Evolutionary conservation across 2,113 vertebrate species (phyloP), one percentile per base, ranked within the genome.

Genomic region (Apodemus speciosus): DNA sequence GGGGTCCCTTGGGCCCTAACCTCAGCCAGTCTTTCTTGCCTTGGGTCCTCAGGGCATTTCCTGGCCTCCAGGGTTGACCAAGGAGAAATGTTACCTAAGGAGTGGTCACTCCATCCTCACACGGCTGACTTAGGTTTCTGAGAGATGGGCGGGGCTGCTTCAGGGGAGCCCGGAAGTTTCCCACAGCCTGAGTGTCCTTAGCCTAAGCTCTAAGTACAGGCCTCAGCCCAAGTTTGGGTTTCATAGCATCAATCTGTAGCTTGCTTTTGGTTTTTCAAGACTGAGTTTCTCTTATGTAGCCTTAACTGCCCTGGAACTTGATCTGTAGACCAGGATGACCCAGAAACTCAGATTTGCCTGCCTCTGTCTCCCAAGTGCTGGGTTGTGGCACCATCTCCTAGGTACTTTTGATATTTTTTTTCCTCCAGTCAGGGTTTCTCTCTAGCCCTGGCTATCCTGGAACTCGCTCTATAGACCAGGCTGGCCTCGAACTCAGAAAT

Each of bases 11-110:
- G 38, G 8, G 38, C 25, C 40, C n/a, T 60, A 23, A 1, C 43
- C 58, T 3, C 15, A 38, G 8, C 73, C 11, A 13, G 4, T 30
- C 32, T n/a, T 23, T n/a, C 51, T 32, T 77, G 16, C 46, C 46
- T 32, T 20, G 32, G 6, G 14, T 38, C 62, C 27, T 64, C 27
- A 35, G 6, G 35, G 27, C 16, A 35, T 3, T 25, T 15, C 49
- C 30, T 21, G 16, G 32, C 9, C 25, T 56, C 23, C 69, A 10
- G 2, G 0, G 0, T 11, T 25, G 43, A 35, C 56, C 43, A 7
- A 21, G 62, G 4, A 53, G 46, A 20, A 38, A 27, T 43, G 40
- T 10, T 6, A 62, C 27, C 25, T 20, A 30, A 32, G 38, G 56
- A n/a, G 46, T 32, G 79, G 9, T 38, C 27, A 2, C 60, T 30